phyloP scores from a whole-genome alignment of 2,113 vertebrate species.

The Tichodroma muraria region DNA sequence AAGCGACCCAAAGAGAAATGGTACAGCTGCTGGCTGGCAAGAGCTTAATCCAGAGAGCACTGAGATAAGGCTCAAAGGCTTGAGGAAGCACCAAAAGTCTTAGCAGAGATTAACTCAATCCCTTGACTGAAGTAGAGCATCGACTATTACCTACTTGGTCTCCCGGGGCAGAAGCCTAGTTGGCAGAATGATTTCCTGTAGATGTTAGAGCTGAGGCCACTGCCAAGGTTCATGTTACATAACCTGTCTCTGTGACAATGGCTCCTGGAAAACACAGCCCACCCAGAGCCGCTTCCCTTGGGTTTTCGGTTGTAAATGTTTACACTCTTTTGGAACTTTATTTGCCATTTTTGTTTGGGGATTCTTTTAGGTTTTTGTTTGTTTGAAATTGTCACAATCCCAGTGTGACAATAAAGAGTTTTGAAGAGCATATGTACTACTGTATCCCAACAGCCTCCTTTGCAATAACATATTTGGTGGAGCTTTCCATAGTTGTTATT shows the following conservation, averaged over 20 bases:
- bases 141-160: neutral
- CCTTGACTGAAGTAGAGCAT: constrained; percentile 21
- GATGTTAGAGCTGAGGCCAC: neutral
- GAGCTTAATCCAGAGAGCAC: neutral
- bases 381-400: neutral
- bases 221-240: neutral
- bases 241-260: neutral
- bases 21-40: neutral
- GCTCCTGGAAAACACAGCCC: neutral
- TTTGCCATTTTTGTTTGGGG: neutral
- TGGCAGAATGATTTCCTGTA: neutral
- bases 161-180: neutral
- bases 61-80: constrained; percentile 34
- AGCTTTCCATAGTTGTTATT: neutral
- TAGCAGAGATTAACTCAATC: constrained; percentile 60
- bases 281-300: neutral
- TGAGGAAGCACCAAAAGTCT: constrained; percentile 33
- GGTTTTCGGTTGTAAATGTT: neutral
- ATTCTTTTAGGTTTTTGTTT: neutral
- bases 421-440: neutral
- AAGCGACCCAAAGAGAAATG: neutral
- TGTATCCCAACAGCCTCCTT: neutral
- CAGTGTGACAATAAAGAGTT: neutral
- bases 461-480: neutral
- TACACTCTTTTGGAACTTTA: neutral